Base-by-base conservation (phyloP, 2,888 invertebrate species). In the Esperia sulphurella region DNA sequence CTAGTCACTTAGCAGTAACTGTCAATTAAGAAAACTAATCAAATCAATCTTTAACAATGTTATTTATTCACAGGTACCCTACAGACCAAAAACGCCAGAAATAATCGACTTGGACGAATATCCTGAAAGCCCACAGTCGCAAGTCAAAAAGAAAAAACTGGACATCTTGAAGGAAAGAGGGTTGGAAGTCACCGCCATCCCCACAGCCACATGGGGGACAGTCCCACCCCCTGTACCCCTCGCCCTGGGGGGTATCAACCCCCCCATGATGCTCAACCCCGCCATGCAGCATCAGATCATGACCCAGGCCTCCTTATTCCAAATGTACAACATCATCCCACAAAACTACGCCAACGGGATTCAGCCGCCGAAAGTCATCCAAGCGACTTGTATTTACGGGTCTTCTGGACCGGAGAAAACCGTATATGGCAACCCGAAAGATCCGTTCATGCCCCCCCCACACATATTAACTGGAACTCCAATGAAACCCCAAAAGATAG, bases 111-210 rank as follows among this genome's bases (percentile, higher is more conserved):
- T 93, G 8, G 93, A 93, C 65, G 86, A 89, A 38, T 90, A 90
- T 58, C 90, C 89, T 0, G 90, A 90, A 45, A 86, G 83, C 45
- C 90, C 86, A 0, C 86, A 85, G 48, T 70, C 75, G 0, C 35
- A 35, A 35, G 67, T 84, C 10, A 91, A 94, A 55, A 94, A 94
- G 76, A 92, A 93, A 54, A 95, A 94, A 65, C 83, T 95, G 7
- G 95, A 95, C 58, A 94, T 95, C 40, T 83, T 95, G 37, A 93
- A 94, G 50, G 94, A 95, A 63, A 91, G 94, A 10, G 95, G 95
- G 0, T 79, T 95, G 3, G 95, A 95, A 68, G 95, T 95, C 1
- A 95, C 95, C 0, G 92, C 95, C 0, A 91, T 95, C 0, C 83
- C 90, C 13, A 52, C 67, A 21, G 77, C 38, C 49, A 10, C 28